Base-by-base conservation (phyloP, 1,140 invertebrate genomes). In the Drosophila nigrodunni region DNA sequence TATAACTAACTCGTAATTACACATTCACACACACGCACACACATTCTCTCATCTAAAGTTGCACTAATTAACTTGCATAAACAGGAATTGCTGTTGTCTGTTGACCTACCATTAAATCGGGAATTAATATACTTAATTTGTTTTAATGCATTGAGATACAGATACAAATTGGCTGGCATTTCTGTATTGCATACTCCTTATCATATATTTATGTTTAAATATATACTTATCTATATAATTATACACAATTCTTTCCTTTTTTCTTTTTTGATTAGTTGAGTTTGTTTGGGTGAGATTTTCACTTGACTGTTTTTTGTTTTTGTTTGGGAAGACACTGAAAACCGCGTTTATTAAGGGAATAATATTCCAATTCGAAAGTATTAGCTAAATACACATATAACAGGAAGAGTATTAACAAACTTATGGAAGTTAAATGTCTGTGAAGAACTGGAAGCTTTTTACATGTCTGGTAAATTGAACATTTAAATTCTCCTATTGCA, bases 21-120 rank as follows among this genome's bases (percentile, higher is more conserved):
- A 72, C 52, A 49, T 41, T 41, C 52, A 58, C 37, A 49, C 43
- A 55, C 71, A 52, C 54, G 10, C 52, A 9, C 21, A 44, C 13
- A 10, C 54, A 74, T 15, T 44, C 43, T 65, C 46, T 15, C 34
- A 10, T 54, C 49, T 59, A 66, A 67, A 67, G 61, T 67, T 68
- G 46, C 65, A 72, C 72, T 88, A 88, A 88, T 87, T 88, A 87
- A 80, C 80, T 88, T 80, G 77, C 70, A 79, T 77, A 74, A 88
- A 88, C 83, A 83, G 80, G 77, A 83, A 80, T 80, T 77, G 64
- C 59, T 73, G 35, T 76, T 80, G 81, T 70, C 49, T 67, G 66
- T 74, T 54, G 67, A 34, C 65, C 76, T 87, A 82, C 71, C 46
- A 73, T 30, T 62, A 58, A 47, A 73, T 66, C 55, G 78, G 41